Conservation (phyloP, 2,888 invertebrate genomes). For the Aphelenchoides bicaudatus region DNA sequence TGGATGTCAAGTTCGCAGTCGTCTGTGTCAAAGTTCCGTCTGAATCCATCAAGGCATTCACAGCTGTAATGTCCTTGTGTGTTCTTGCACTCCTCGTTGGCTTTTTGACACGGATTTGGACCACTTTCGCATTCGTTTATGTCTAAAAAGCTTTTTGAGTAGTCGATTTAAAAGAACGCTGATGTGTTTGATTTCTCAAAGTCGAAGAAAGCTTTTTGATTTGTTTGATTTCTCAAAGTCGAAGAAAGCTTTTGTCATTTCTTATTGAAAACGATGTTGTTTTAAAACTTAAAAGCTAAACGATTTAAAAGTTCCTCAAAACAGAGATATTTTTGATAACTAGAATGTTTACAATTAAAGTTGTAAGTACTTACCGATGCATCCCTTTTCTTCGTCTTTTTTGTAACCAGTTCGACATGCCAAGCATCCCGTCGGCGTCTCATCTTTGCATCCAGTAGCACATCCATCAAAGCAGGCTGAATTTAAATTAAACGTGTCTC, state of each 20-base stretch:
- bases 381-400: conserved; percentile 44
- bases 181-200: no score
- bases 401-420: conserved; percentile 51
- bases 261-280: no score
- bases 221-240: no score
- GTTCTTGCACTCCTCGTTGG: conserved; percentile 52
- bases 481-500: conserved; percentile 10
- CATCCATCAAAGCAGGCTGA: conserved; percentile 58
- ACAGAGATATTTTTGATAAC: no score
- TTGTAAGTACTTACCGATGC: conserved; percentile 36
- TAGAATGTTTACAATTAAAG: no score
- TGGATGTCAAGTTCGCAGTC: conserved; percentile 54
- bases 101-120: conserved; percentile 36
- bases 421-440: conserved; percentile 44
- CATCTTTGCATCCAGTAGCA: conserved; percentile 47
- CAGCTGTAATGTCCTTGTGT: conserved; percentile 50
- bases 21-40: conserved; percentile 38
- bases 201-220: no score
- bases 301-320: no score
- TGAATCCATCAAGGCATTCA: conserved; percentile 51
- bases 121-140: conserved; percentile 44
- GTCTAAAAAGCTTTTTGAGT: conserved; percentile 34
- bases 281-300: no score
- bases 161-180: background rate
- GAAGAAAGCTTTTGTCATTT: no score